phyloP scores from a whole-genome alignment of 2,888 invertebrate genomes.

The Silvanus unidentatus region DNA sequence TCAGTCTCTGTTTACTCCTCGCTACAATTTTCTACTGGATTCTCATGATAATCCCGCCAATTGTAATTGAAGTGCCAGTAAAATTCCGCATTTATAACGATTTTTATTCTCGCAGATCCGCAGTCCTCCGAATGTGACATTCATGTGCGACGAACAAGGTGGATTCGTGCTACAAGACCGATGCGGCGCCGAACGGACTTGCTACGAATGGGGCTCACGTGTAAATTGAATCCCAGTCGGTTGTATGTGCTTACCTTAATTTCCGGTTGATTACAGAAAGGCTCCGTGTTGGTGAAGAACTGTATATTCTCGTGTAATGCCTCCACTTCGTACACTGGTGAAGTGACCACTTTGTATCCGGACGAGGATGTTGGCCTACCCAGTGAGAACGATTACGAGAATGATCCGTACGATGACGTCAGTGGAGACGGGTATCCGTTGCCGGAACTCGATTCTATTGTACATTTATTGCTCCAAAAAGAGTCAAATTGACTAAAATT shows the following conservation, averaged over 20 bases:
- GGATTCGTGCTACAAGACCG: conserved; percentile 69
- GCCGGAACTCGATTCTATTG: conserved; percentile 10
- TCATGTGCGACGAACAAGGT: conserved; percentile 65
- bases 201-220: conserved; percentile 56
- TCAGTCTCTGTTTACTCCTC: conserved; percentile 61
- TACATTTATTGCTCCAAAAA: no score
- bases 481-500: neutral
- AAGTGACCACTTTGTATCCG: conserved; percentile 20
- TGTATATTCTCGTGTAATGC: conserved; percentile 64
- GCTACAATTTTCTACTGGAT: conserved; percentile 65
- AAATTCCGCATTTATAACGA: no score
- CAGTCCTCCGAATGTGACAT: conserved; percentile 62
- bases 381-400: conserved; percentile 29
- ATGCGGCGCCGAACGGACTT: conserved; percentile 60
- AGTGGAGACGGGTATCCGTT: conserved; percentile 30
- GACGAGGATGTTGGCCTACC: conserved; percentile 24
- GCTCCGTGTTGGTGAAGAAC: conserved; percentile 59
- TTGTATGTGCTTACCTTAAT: no score
- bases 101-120: conserved; percentile 44
- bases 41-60: conserved; percentile 61
- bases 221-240: no score
- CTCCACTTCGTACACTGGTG: conserved; percentile 26
- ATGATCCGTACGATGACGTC: conserved; percentile 42
- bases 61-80: conserved; percentile 49
- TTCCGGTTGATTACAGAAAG: conserved; percentile 43